A percentile compares a stretch with the other conserved stretches of the same genome.
Conservation (phyloP, 2,797 vertebrate species). For the Hippopotamyrus pictus region DNA sequence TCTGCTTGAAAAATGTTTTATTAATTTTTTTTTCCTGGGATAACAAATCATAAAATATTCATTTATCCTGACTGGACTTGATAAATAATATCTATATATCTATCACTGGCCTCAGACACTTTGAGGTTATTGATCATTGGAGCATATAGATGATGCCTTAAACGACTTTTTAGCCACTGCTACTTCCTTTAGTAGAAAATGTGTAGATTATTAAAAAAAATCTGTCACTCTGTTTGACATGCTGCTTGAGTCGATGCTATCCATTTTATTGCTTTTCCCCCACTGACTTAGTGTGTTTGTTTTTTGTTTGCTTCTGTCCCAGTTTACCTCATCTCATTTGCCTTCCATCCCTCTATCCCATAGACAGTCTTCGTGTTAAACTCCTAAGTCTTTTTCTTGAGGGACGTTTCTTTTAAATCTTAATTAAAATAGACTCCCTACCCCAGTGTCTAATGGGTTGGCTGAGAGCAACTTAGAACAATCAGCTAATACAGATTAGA, state of each 20-base stretch:
- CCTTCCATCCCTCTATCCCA: slow-evolving; percentile 48
- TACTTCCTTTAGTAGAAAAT: slow-evolving; percentile 57
- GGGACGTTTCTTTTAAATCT: slow-evolving; percentile 68
- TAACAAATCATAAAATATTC: slow-evolving; percentile 36
- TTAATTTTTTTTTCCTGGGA: slow-evolving; percentile 27
- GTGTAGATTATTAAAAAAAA: slow-evolving; percentile 54
- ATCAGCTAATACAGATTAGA: slow-evolving; percentile 67
- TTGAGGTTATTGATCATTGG: slow-evolving; percentile 62
- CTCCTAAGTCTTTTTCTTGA: slow-evolving; percentile 61
- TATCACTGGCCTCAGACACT: slow-evolving; percentile 48
- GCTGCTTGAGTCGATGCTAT: slow-evolving; percentile 39
- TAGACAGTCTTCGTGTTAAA: slow-evolving; percentile 28
- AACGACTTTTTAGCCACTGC: slow-evolving; percentile 48
- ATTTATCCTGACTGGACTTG: slow-evolving; percentile 11
- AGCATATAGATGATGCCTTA: slow-evolving; percentile 57
- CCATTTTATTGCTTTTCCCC: slow-evolving; percentile 32
- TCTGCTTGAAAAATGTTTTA: neutral
- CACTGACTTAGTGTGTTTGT: slow-evolving; percentile 33
- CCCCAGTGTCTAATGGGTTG: slow-evolving; percentile 52
- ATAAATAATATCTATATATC: neutral
- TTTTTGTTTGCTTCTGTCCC: slow-evolving; percentile 51
- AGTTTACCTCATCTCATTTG: slow-evolving; percentile 47
- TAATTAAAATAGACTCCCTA: slow-evolving; percentile 68
- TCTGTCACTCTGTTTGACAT: slow-evolving; percentile 43
- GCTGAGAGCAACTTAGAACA: slow-evolving; percentile 73